Base-by-base conservation (phyloP, 2,113 vertebrate genomes). In the Clinocottus analis region DNA sequence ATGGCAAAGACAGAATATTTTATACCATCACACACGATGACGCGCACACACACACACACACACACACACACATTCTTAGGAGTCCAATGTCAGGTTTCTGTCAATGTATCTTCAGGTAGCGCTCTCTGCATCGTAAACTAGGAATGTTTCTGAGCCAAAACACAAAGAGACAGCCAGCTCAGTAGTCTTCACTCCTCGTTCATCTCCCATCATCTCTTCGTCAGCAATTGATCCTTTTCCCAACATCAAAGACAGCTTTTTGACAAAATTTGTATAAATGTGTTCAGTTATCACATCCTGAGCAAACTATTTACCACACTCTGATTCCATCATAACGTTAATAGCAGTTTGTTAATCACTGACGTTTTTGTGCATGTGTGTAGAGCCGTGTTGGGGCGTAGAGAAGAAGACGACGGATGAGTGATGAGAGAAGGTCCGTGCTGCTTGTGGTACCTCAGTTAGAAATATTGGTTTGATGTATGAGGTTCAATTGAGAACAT, bases 61-160 rank as follows among this genome's bases (percentile, higher is more conserved):
- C 35, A 45, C 39, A 74, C 3, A 39, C 39, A 78, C 77, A 71
- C 70, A 91, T 90, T 88, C 83, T 82, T 63, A 63, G 62, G 79
- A 88, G 85, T 90, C 88, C 88, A 80, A 41, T 74, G 79, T 87
- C 87, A 85, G 83, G 72, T 84, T 89, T 86, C 84, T 91, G 79
- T 89, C 89, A 89, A 55, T 70, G 53, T 79, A 88, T 73, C 86
- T 76, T 88, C 90, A 90, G 80, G 79, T 88, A 84, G 77, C 81
- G 78, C 78, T 67, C 58, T 14, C 31, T 59, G 58, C 45, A 79
- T 88, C 56, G 58, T 80, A 73, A 78, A 71, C 72, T 12, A 77
- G 80, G 74, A 87, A 91, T 85, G 79, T 75, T 65, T 70, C 63
- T 64, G 72, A 75, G 65, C 59, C 71, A 70, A 67, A 63, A 43